Evolutionary conservation across 2,888 invertebrate species (phyloP).

Genomic region (Nasonia oneida): DNA sequence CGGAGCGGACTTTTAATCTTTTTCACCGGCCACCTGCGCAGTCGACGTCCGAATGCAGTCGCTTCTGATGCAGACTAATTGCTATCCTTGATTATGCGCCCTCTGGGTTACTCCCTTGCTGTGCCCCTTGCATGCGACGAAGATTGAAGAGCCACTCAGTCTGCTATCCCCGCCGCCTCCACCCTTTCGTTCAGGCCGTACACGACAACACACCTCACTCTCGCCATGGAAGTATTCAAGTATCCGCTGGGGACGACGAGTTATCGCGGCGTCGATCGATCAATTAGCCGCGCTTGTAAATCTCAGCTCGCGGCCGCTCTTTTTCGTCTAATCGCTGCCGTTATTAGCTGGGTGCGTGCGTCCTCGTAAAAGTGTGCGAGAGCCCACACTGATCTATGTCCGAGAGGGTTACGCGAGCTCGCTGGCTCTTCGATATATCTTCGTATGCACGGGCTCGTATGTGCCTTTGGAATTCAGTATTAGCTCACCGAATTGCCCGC

Average conservation of each 20-base stretch:
- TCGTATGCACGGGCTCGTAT: too few relatives aligned
- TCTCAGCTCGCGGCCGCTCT: neutral
- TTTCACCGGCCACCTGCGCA: too few relatives aligned
- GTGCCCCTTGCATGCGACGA: neutral
- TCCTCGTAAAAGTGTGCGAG: neutral
- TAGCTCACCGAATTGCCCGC: neutral
- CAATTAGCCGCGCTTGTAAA: conserved; percentile 21
- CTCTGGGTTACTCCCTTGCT: neutral
- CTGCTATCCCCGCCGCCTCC: neutral
- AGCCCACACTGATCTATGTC: neutral
- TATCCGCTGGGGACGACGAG: neutral
- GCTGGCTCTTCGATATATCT: neutral
- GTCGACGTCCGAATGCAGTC: too few relatives aligned
- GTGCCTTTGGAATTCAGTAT: neutral
- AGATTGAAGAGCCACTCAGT: conserved; percentile 39
- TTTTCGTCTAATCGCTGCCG: neutral
- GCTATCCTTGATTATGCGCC: neutral
- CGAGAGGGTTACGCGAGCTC: neutral
- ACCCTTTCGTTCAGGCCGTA: neutral
- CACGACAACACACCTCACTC: neutral
- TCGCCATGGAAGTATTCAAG: neutral
- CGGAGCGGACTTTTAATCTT: neutral
- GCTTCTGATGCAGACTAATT: neutral
- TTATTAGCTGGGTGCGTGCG: neutral
- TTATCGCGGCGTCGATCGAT: neutral